phyloP scores from a whole-genome alignment of 2,797 vertebrate species.

The Pitangus sulphuratus region DNA sequence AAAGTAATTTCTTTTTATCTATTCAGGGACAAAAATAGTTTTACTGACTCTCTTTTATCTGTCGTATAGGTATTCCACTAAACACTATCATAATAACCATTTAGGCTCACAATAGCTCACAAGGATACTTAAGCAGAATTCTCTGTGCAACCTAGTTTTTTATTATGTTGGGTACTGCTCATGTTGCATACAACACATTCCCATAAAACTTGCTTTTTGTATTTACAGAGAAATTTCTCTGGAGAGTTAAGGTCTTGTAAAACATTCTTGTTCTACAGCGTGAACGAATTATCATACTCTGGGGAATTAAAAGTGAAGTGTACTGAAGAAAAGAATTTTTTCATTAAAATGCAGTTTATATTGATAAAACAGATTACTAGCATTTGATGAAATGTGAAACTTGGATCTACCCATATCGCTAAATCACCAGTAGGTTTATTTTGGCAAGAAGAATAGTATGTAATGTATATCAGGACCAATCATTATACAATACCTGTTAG shows the following conservation, averaged over 20 bases:
- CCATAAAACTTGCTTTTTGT: conserved; percentile 82
- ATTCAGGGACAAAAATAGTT: conserved; percentile 14
- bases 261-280: conserved; percentile 83
- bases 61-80: conserved; percentile 52
- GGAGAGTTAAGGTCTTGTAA: conserved; percentile 83
- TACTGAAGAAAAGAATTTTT: conserved; percentile 84
- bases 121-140: conserved; percentile 63
- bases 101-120: conserved; percentile 51
- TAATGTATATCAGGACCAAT: conserved; percentile 74
- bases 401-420: conserved; percentile 79
- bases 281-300: conserved; percentile 82
- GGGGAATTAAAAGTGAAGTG: conserved; percentile 81
- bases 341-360: conserved; percentile 86
- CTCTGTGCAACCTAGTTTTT: conserved; percentile 63
- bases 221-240: conserved; percentile 84
- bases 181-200: conserved; percentile 75
- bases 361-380: conserved; percentile 85
- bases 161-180: conserved; percentile 73
- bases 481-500: conserved; percentile 74
- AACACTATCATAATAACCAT: conserved; percentile 49
- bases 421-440: conserved; percentile 79
- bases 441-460: conserved; percentile 74
- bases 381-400: conserved; percentile 85
- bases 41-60: conserved; percentile 45
- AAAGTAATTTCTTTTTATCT: conserved; percentile 47